Conservation (phyloP, 2,797 vertebrate species). For the Sylvia borin region DNA sequence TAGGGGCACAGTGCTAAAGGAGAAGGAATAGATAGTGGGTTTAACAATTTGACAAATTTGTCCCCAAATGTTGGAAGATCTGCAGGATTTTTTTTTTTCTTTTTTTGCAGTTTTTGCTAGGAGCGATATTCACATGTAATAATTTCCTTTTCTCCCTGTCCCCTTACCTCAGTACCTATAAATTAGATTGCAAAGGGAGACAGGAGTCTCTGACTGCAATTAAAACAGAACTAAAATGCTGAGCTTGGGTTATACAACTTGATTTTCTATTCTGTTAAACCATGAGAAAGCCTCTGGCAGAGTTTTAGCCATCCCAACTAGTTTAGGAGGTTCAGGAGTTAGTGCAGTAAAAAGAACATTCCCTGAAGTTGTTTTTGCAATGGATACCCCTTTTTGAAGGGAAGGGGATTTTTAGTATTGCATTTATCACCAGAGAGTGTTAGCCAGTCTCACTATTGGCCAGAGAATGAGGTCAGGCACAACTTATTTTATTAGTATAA, state of each 20-base stretch:
- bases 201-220: background rate
- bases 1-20: background rate
- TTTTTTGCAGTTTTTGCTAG: background rate
- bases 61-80: background rate
- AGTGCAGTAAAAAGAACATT: background rate
- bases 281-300: background rate
- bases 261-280: background rate
- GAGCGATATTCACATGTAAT: background rate
- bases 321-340: background rate
- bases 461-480: background rate
- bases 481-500: background rate
- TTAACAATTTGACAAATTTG: slow-evolving; percentile 6
- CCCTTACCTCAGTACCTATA: background rate
- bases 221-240: background rate
- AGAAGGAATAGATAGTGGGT: background rate
- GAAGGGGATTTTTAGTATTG: background rate
- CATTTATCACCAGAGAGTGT: background rate
- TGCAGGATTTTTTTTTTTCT: background rate
- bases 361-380: background rate
- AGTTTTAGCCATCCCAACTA: background rate
- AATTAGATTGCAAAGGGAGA: background rate
- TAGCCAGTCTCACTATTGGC: background rate
- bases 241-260: background rate
- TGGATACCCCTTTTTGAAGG: background rate
- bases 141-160: background rate